Percentiles rank a stretch among this genome's conserved stretches.
Evolutionary conservation across 2,797 vertebrate genomes (phyloP).

Genomic region (Pachyuromys duprasi): DNA sequence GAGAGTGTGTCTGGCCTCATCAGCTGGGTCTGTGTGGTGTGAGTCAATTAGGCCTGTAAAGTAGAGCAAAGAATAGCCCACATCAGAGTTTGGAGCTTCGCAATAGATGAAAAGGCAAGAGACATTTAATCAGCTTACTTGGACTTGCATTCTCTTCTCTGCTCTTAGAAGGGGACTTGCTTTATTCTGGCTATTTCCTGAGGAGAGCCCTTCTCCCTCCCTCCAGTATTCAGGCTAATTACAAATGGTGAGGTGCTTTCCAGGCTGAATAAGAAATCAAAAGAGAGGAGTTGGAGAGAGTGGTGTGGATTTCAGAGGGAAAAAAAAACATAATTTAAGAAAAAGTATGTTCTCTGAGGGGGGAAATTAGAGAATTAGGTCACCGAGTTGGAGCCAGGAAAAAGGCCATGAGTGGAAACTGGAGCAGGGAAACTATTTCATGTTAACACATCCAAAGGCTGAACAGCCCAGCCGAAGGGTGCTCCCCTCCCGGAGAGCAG

Average conservation of each 20-base stretch:
- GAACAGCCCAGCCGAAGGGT: conserved; percentile 79
- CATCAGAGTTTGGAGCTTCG: conserved; percentile 26
- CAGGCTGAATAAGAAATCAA: conserved; percentile 78
- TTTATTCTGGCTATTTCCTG: conserved; percentile 68
- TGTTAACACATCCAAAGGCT: conserved; percentile 84
- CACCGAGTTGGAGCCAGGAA: conserved; percentile 87
- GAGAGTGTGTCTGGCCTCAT: not conserved
- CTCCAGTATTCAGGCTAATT: conserved; percentile 76
- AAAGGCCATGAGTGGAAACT: conserved; percentile 86
- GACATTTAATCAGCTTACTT: conserved; percentile 60
- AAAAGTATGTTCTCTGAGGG: conserved; percentile 80
- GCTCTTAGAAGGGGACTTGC: conserved; percentile 16
- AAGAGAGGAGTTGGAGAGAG: conserved; percentile 71
- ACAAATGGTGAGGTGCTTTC: conserved; percentile 76
- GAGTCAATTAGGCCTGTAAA: conserved; percentile 40
- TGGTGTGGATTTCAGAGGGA: conserved; percentile 77
- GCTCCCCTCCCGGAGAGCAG: conserved; percentile 78
- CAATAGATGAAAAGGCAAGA: conserved; percentile 62
- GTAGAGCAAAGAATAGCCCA: conserved; percentile 14
- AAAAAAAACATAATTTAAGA: conserved; percentile 80
- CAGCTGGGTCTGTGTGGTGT: conserved; percentile 33
- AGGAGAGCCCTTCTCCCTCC: conserved; percentile 53
- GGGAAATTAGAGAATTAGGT: conserved; percentile 86
- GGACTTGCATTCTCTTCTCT: conserved; percentile 53
- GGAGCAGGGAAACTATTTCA: conserved; percentile 84